These are phyloP conservation scores for Myrmophylax atrothorax DNA, from an alignment of 2,113 vertebrate genomes.

Conservation along the genomic window DNA sequence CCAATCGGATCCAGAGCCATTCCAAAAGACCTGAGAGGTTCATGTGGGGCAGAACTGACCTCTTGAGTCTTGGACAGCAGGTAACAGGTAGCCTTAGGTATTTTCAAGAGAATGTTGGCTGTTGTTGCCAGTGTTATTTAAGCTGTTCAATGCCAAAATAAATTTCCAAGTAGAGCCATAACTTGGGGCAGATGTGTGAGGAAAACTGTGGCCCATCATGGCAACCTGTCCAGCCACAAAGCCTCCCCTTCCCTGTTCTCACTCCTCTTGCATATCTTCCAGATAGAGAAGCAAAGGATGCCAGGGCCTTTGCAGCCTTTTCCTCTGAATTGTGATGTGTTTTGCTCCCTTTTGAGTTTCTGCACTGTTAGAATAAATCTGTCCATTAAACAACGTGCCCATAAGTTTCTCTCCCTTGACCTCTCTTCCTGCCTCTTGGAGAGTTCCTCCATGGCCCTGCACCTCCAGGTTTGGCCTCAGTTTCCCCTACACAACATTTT, in stretches of 20 bases:
- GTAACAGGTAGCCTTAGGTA: background rate
- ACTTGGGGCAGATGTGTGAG: background rate
- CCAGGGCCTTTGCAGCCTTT: background rate
- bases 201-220: background rate
- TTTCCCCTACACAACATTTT: background rate
- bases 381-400: rapidly evolving
- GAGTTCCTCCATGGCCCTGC: rapidly evolving
- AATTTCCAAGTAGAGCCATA: background rate
- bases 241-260: background rate
- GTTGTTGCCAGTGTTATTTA: background rate
- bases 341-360: background rate
- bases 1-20: background rate
- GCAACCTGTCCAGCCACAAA: background rate
- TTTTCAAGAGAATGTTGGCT: background rate
- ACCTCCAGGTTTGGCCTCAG: background rate
- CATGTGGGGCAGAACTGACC: background rate
- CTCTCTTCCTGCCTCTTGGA: background rate
- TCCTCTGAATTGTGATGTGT: background rate
- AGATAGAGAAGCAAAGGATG: background rate
- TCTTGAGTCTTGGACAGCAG: background rate
- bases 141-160: background rate
- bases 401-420: background rate
- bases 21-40: background rate
- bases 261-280: background rate
- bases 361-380: background rate